Percentiles rank a stretch among this genome's conserved stretches.
Conservation (phyloP, 1,140 invertebrate genomes). For the Agrypnia vestita region DNA sequence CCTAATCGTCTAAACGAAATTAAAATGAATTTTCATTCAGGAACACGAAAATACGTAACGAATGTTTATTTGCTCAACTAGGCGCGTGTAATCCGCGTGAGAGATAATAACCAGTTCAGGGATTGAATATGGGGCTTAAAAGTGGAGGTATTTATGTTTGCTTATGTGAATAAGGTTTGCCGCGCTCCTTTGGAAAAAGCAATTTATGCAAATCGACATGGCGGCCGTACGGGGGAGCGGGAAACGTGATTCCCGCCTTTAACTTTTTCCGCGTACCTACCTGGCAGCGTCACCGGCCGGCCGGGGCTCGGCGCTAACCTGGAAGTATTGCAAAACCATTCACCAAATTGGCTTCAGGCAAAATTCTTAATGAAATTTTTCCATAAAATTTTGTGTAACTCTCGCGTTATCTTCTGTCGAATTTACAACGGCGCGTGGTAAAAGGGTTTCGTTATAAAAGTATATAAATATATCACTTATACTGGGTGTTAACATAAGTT, state of each 20-base stretch:
- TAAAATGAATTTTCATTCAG: no score
- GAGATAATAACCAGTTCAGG: background rate
- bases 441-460: no score
- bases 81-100: no score
- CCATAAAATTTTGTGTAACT: background rate
- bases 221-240: conserved; percentile 18
- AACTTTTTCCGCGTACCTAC: background rate
- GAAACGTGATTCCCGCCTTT: conserved; percentile 27
- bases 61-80: no score
- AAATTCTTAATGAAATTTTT: no score
- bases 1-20: no score
- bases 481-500: no score
- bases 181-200: background rate
- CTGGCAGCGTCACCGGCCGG: background rate
- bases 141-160: conserved; percentile 13
- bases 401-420: background rate
- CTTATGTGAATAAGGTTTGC: conserved; percentile 2
- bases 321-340: background rate
- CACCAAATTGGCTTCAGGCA: no score
- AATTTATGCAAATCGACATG: conserved; percentile 43
- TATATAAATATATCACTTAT: no score
- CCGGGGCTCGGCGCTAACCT: background rate
- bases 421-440: background rate
- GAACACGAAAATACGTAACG: no score
- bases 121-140: conserved; percentile 3